Evolutionary conservation across 2,888 invertebrate genomes (phyloP).

Genomic region (Cataglyphis altisquamis): DNA sequence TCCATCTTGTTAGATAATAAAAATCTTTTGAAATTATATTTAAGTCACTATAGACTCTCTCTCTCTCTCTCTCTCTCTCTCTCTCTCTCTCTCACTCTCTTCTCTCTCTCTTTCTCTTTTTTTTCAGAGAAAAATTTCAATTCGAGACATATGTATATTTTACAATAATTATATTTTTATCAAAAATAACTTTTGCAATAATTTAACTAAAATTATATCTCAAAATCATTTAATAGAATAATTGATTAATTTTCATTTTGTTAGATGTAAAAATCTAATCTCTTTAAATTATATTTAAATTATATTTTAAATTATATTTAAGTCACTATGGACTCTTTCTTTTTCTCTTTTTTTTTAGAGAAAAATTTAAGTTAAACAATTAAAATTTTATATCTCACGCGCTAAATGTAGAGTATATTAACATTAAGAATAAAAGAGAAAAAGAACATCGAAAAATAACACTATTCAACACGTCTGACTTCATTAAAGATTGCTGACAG

Average conservation of each 20-base stretch:
- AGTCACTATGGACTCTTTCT: neutral
- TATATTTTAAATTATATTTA: neutral
- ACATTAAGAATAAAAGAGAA: neutral
- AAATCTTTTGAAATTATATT: no score
- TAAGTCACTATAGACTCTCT: no score
- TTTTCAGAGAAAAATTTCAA: neutral
- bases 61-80: no score
- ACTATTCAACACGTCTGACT: neutral
- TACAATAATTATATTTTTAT: neutral
- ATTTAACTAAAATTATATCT: neutral
- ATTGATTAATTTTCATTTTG: slow-evolving; percentile 1
- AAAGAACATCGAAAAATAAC: neutral
- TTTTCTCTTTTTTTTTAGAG: neutral
- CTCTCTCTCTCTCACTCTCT: no score
- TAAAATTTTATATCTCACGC: neutral
- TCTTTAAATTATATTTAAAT: neutral
- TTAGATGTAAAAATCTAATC: neutral
- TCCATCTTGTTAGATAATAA: no score
- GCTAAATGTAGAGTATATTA: neutral
- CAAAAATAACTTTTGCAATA: neutral
- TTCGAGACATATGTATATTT: neutral
- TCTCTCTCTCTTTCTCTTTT: no score
- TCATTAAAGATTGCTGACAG: slow-evolving; percentile 1
- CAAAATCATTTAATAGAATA: neutral
- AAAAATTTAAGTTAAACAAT: neutral